These are phyloP conservation scores for Hippolais icterina DNA, from an alignment of 2,113 vertebrate genomes.

Conservation along the genomic window DNA sequence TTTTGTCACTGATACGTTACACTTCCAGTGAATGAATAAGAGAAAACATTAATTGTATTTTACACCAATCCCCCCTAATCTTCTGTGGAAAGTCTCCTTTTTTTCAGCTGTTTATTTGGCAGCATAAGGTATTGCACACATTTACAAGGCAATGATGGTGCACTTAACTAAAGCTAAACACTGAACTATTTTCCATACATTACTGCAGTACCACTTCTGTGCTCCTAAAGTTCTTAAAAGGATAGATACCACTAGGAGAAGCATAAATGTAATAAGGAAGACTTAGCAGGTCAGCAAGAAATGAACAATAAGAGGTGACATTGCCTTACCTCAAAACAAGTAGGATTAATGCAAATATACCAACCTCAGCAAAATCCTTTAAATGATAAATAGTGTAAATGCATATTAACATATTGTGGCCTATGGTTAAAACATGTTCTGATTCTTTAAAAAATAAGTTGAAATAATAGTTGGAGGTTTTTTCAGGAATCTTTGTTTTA, in stretches of 20 bases:
- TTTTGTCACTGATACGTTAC: neutral
- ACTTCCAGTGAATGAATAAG: neutral
- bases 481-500: neutral
- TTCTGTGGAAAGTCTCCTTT: neutral
- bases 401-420: neutral
- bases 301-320: neutral
- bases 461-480: neutral
- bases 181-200: neutral
- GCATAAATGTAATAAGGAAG: neutral
- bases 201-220: neutral
- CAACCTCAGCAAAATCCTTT: neutral
- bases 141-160: neutral
- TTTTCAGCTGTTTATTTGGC: neutral
- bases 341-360: neutral
- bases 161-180: neutral
- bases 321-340: neutral
- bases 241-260: neutral
- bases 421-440: neutral
- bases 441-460: neutral
- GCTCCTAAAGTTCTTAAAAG: neutral
- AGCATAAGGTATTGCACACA: neutral
- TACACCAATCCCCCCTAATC: fast-evolving
- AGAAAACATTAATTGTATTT: neutral
- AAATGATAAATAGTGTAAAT: neutral
- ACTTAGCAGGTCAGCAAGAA: neutral